Evolutionary conservation across 2,888 invertebrate species (phyloP).

Genomic region (Meloe dianella): DNA sequence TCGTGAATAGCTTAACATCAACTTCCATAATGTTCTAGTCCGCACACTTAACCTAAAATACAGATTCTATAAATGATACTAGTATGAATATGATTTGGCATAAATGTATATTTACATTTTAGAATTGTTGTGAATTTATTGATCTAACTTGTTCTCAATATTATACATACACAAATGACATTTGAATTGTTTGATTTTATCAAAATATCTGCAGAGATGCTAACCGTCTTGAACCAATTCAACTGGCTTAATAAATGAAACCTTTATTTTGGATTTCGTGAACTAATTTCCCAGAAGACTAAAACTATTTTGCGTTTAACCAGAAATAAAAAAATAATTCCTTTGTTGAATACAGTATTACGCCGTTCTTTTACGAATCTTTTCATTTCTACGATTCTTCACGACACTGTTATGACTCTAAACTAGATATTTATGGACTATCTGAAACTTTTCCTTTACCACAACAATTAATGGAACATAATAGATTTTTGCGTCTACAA

Average conservation of each 20-base stretch:
- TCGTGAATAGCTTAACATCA: constrained; percentile 30
- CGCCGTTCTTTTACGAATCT: too few species aligned
- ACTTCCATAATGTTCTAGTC: constrained; percentile 30
- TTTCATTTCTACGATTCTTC: too few species aligned
- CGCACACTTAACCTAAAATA: constrained; percentile 33
- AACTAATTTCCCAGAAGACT: constrained; percentile 17
- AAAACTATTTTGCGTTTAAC: not conserved
- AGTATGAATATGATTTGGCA: constrained; percentile 27
- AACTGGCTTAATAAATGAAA: constrained; percentile 13
- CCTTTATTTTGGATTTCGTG: constrained; percentile 13
- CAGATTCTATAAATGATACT: constrained; percentile 31
- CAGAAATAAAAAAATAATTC: constrained; percentile 14
- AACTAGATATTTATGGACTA: too few species aligned
- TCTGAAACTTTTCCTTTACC: too few species aligned
- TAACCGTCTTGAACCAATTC: constrained; percentile 16
- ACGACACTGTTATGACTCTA: too few species aligned
- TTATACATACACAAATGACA: not conserved
- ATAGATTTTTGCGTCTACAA: too few species aligned
- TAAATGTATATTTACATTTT: constrained; percentile 30
- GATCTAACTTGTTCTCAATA: constrained; percentile 18
- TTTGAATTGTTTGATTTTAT: not conserved
- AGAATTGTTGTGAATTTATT: constrained; percentile 19
- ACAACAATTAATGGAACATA: too few species aligned
- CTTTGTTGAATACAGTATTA: too few species aligned
- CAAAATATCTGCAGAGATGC: not conserved